These are phyloP conservation scores for Sebastiscus tertius DNA, from an alignment of 2,797 vertebrate species.

Conservation along the genomic window DNA sequence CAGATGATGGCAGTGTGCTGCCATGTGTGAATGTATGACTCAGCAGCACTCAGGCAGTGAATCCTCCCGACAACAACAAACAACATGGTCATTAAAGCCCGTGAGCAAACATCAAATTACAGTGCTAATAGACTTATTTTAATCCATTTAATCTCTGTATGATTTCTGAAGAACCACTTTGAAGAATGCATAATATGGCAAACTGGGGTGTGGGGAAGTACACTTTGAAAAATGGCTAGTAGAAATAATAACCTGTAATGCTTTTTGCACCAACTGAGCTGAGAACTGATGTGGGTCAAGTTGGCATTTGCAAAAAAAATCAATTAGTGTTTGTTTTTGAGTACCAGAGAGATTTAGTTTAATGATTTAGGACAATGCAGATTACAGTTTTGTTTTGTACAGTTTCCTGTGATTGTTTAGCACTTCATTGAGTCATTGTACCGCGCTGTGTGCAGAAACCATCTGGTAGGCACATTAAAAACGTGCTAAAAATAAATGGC, in stretches of 20 bases:
- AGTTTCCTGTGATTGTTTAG: conserved; percentile 6
- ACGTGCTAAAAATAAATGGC: conserved; percentile 41
- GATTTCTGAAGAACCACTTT: conserved; percentile 13
- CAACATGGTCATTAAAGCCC: conserved; percentile 25
- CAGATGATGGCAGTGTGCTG: conserved; percentile 74
- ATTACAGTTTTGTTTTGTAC: background rate
- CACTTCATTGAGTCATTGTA: conserved; percentile 4
- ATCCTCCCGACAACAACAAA: background rate
- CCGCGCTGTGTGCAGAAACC: conserved; percentile 1
- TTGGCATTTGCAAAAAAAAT: conserved; percentile 5
- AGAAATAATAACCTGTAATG: conserved; percentile 3
- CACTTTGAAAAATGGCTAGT: conserved; percentile 11
- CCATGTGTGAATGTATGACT: conserved; percentile 32
- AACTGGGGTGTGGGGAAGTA: background rate
- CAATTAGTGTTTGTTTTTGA: conserved; percentile 1
- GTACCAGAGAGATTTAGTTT: background rate
- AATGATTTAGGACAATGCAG: background rate
- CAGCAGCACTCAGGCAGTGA: conserved; percentile 3
- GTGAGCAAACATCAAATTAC: conserved; percentile 42
- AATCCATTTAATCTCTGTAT: conserved; percentile 42
- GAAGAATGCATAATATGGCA: conserved; percentile 18
- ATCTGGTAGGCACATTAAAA: conserved; percentile 25
- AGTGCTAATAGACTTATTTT: conserved; percentile 44
- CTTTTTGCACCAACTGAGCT: background rate
- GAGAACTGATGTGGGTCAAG: conserved; percentile 1